Base-by-base conservation (phyloP, 92 coral and sea anemone species). In the Epizoanthus illoricatus region DNA sequence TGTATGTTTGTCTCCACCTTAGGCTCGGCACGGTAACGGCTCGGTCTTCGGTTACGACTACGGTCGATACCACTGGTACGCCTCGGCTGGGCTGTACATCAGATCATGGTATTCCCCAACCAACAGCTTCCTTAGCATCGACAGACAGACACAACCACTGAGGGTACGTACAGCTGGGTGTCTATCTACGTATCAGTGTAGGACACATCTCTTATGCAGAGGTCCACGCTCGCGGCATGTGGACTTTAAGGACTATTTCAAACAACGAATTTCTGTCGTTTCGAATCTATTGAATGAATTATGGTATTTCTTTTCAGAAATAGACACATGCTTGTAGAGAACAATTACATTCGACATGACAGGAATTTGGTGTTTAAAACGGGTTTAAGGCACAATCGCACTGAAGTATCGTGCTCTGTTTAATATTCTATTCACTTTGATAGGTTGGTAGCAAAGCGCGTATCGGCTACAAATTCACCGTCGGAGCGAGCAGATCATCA, bases 51-150 rank as follows among this genome's bases (percentile, higher is more conserved):
- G 71, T 4, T 20, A 19, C 5, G 58, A 42, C 5, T 78, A 78
- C 23, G 70, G 58, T 19, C 82, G 71, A 0, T 18, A 12, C 5
- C n/a, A 28, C 5, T 78, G 82, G 82, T 78, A 78, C 72, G 82
- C 82, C 6, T 19, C 82, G 6, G 6, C 72, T 2, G 41, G 71
- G 12, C 72, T 78, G 59, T 62, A 62, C 23, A 13, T 61, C 3
- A 15, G 60, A 1, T 58, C 82, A 23, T 78, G 82, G 82, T 78
- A 62, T 49, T 78, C 82, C 2, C 82, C 82, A 3, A 78, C 71
- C 66, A 78, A 63, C 59, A 78, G 82, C 54, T 78, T 78, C 71
- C 66, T 78, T 40, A 78, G 82, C 82, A 64, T 78, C 41, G 82
- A 63, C 40, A 78, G 72, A 64, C 82, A 3, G 21, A 78, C 71